Base-by-base conservation (phyloP, 2,113 vertebrate species). In the Ciconia boyciana region DNA sequence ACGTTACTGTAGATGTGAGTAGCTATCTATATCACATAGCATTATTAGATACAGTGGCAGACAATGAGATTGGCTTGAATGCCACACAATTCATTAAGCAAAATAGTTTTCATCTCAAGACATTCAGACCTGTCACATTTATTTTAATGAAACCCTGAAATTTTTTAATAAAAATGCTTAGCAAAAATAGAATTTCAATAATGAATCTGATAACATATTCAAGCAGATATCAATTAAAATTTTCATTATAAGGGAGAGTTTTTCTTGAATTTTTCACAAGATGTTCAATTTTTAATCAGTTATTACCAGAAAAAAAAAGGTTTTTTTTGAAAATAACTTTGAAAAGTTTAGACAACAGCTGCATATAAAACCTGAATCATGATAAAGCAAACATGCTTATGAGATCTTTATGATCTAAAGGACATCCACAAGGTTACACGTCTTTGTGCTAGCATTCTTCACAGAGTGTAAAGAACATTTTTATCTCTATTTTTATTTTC, bases 171-270 rank as follows among this genome's bases (percentile, higher is more conserved):
- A 90, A 90, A 94, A 83, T 78, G 60, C 61, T 90, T 64, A 68
- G 25, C n/a, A 81, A 87, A 85, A 94, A 91, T 89, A 92, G 69
- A 93, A 84, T 61, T 87, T 78, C 86, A 72, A 17, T 92, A 89
- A 95, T 87, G 86, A 87, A 75, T 65, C 2, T 14, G 48, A 61
- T 90, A 82, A 75, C 10, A 4, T 46, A 80, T 87, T 87, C 70
- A 83, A 96, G 82, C 44, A 94, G 64, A 76, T 93, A 95, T 94
- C 86, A 96, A 93, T 96, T 94, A 96, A 94, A 93, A 72, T 82
- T 91, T 75, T 92, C 85, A 92, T 94, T 94, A 84, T 41, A 71
- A 57, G 36, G 46, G 80, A 76, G 52, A 75, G 9, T 66, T 93
- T 92, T 92, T 71, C 64, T 64, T 96, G n/a, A 92, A 75, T 96